Conservation (phyloP, 2,888 invertebrate species). For the Melinaea marsaeus region DNA sequence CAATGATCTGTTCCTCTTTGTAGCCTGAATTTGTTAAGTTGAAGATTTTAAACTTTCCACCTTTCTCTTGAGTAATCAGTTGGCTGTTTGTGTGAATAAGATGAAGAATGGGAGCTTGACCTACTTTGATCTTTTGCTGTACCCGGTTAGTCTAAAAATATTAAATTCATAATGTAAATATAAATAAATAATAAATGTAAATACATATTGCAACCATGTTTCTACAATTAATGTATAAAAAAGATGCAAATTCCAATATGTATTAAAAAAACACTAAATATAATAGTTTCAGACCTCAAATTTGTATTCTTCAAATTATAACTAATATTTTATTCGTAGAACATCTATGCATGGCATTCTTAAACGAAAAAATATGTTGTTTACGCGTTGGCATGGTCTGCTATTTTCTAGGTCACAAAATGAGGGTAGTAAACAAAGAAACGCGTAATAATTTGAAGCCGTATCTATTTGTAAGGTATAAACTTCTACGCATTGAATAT, state of each 20-base stretch:
- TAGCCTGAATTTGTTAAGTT: conserved; percentile 79
- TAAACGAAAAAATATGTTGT: conserved; percentile 21
- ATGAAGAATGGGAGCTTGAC: conserved; percentile 80
- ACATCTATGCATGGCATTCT: conserved; percentile 2
- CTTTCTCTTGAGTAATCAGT: conserved; percentile 86
- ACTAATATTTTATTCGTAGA: neutral
- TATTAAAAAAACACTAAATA: too few relatives aligned
- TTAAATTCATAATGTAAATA: conserved; percentile 11
- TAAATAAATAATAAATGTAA: neutral
- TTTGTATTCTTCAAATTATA: too few relatives aligned
- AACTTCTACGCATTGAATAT: conserved; percentile 38
- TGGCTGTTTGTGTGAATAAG: conserved; percentile 79
- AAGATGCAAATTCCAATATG: too few relatives aligned
- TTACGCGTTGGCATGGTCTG: conserved; percentile 22
- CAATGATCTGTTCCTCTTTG: conserved; percentile 73
- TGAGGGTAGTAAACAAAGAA: conserved; percentile 67
- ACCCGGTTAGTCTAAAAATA: conserved; percentile 83
- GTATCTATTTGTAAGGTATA: conserved; percentile 25
- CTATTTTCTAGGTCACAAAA: conserved; percentile 63
- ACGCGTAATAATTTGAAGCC: conserved; percentile 39
- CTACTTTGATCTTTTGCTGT: conserved; percentile 81
- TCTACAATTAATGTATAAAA: too few relatives aligned
- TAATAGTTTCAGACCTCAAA: too few relatives aligned
- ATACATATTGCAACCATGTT: too few relatives aligned
- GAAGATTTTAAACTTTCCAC: conserved; percentile 83